phyloP scores from a whole-genome alignment of 1,140 invertebrate genomes.

The Ectropis grisescens region DNA sequence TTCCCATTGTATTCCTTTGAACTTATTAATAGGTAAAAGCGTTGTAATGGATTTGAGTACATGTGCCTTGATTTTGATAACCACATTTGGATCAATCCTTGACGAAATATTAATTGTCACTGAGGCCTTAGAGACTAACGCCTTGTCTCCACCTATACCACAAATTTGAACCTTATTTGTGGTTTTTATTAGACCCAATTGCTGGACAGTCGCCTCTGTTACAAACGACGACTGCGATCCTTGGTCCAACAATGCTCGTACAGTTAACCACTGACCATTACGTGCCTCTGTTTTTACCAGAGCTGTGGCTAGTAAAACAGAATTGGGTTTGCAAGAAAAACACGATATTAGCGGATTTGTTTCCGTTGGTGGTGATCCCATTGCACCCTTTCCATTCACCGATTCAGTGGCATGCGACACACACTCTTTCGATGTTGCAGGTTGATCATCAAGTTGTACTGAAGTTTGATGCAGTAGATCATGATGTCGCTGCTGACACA shows the following conservation, averaged over 20 bases:
- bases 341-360: background rate
- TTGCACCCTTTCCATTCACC: background rate
- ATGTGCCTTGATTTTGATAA: no score
- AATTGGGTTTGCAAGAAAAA: no score
- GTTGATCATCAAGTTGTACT: no score
- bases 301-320: background rate
- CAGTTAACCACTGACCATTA: background rate
- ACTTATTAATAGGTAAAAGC: no score
- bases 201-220: constrained; percentile 11
- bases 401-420: no score
- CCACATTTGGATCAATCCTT: no score
- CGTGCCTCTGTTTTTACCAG: background rate
- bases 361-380: constrained; percentile 2
- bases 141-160: constrained; percentile 7
- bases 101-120: no score
- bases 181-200: constrained; percentile 6
- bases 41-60: no score
- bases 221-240: constrained; percentile 13
- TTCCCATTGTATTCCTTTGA: no score
- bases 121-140: no score
- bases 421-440: no score
- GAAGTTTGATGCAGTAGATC: background rate
- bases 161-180: constrained; percentile 1
- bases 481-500: constrained; percentile 1
- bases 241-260: constrained; percentile 8